Evolutionary conservation across 2,113 vertebrate genomes (phyloP), one percentile per base, ranked within the genome.

Genomic region (Periophthalmodon schlosseri): DNA sequence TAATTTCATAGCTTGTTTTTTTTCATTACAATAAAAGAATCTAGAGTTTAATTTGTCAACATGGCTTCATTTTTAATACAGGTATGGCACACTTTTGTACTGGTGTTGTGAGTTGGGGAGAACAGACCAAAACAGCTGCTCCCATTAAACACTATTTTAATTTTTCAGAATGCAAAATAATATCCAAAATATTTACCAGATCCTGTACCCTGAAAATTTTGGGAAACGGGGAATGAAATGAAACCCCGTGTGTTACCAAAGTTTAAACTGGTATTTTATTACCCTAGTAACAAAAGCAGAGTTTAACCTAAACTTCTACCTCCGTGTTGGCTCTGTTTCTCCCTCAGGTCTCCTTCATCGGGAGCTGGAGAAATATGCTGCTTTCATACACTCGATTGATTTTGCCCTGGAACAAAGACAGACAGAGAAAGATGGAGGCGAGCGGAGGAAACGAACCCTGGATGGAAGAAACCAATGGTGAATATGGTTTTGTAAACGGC

Each of bases 311-410:
- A 84, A 65, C 70, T 77, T 34, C 33, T 28, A 36, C 68, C 79
- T 79, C 54, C 49, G 8, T 73, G 66, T 70, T 65, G 56, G 58
- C 68, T 82, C 39, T 44, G 23, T 56, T 65, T 16, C 24, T 44
- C 73, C 75, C 81, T 77, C 75, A 76, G 70, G 78, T 86, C 77
- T 84, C 68, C 71, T 79, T 52, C 69, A 83, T 73, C 77, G 80
- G 72, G 68, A 86, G 82, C 79, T 66, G 69, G 87, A 89, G 83
- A 87, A 88, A 91, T 91, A 83, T 88, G 74, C 83, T 11, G 74
- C 84, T 91, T 91, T 93, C 88, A 93, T 91, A 91, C 75, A 73
- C 58, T 16, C 12, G 80, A 93, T 93, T 36, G 88, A 93, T 93
- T 93, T 80, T 76, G 39, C 85, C 88, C 87, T 78, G 46, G 58